These are phyloP conservation scores for Oncorhynchus keta DNA, from an alignment of 2,113 vertebrate species.

Conservation along the genomic window DNA sequence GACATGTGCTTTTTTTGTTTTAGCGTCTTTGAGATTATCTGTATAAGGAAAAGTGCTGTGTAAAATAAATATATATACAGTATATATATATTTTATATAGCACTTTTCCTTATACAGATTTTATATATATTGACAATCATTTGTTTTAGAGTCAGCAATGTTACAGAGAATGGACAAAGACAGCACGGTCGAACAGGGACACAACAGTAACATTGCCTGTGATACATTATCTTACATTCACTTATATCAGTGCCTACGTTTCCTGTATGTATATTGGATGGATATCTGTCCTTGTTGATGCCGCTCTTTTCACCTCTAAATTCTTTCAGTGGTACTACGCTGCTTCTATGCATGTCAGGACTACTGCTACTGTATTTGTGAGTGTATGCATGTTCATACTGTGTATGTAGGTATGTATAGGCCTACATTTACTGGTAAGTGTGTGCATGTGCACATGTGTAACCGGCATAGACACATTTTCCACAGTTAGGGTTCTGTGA, in stretches of 20 bases:
- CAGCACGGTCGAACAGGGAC: too few species aligned
- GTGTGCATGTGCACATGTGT: conserved; percentile 6
- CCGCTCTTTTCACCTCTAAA: not conserved
- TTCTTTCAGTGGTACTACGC: not conserved
- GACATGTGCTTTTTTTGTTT: too few species aligned
- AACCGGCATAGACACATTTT: conserved; percentile 61
- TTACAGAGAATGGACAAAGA: too few species aligned
- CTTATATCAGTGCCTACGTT: not conserved
- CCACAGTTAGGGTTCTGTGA: conserved; percentile 74
- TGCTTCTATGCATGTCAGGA: not conserved
- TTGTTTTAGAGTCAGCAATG: too few species aligned
- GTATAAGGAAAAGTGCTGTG: too few species aligned
- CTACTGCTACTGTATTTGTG: conserved; percentile 1
- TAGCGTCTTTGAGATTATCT: too few species aligned
- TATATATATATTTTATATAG: too few species aligned
- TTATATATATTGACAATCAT: too few species aligned
- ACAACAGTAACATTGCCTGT: too few species aligned
- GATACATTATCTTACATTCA: too few species aligned
- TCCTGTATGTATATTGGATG: not conserved
- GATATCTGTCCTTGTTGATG: not conserved
- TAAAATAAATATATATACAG: too few species aligned
- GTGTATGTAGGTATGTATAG: conserved; percentile 3
- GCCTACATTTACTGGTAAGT: conserved; percentile 9
- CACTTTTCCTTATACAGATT: too few species aligned
- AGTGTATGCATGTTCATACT: conserved; percentile 1